Base-by-base conservation (phyloP, 2,888 invertebrate species). In the Agriopis aurantiaria region DNA sequence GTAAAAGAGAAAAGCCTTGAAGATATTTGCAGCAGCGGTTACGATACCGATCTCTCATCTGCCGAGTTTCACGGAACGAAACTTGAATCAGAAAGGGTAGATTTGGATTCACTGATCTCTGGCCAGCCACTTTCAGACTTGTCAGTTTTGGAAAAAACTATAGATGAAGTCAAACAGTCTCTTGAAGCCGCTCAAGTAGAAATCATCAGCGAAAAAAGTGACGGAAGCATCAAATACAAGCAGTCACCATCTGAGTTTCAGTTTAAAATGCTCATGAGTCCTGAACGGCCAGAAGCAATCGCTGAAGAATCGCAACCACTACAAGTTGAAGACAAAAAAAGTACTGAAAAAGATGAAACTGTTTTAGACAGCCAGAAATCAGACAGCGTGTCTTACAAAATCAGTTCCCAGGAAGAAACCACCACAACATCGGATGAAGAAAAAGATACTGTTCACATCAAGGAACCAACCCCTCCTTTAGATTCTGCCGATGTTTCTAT, bases 241-340 rank as follows among this genome's bases (percentile, higher is more conserved):
- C 96, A 96, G 77, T 96, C 96, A 0, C 96, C 96, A 5, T 96
- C 96, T 1, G 97, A 97, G 84, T 97, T 97, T 81, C 96, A 96
- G 82, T 96, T 97, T 66, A 96, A 96, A 86, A 88, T 96, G 33
- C 85, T 96, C 46, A 92, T 95, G 48, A 95, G 95, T 74, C 95
- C 95, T 2, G 95, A 95, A 45, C 87, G 89, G 76, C 95, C 95
- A 17, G 96, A 95, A 87, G 94, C 95, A 17, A 95, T 96, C 56
- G 95, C 94, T 52, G 95, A 96, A 84, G 95, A 96, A 83, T 89
- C 95, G 58, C 92, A 95, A 33, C 91, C 93, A 75, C 84, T 88
- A 4, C 91, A 92, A 63, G 92, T 95, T 53, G 90, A 93, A 12
- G 87, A 86, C 5, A 92, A 89, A 80, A 80, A 72, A n/a, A 49